Evolutionary conservation across 2,888 invertebrate genomes (phyloP).

Genomic region (Drosophila planitibia): DNA sequence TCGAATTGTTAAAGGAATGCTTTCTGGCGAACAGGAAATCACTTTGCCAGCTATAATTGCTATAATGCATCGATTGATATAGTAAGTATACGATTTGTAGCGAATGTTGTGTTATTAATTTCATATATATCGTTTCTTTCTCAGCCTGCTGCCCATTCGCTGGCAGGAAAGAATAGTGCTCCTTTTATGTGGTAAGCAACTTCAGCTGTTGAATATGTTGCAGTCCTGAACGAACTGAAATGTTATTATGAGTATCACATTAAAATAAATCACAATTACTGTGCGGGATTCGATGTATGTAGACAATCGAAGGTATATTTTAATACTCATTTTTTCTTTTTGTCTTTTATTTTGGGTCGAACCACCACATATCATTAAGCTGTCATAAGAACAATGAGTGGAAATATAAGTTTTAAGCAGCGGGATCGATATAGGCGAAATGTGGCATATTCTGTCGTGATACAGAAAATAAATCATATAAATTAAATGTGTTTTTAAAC

Average conservation of each 20-base stretch:
- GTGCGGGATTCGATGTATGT: background rate
- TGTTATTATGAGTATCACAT: too few relatives aligned
- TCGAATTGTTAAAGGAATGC: constrained; percentile 67
- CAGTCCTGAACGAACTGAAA: background rate
- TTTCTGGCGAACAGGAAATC: constrained; percentile 65
- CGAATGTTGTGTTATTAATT: background rate
- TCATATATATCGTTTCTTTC: background rate
- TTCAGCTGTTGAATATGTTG: constrained; percentile 2
- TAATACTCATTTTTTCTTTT: background rate
- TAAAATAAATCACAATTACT: background rate
- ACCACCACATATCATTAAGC: background rate
- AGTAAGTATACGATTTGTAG: constrained; percentile 38
- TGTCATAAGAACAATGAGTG: too few relatives aligned
- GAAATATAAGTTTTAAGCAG: background rate
- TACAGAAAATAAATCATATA: background rate
- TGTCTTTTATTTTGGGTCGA: background rate
- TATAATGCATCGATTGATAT: constrained; percentile 27
- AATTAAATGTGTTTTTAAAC: background rate
- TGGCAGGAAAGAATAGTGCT: constrained; percentile 41
- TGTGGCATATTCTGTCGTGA: background rate
- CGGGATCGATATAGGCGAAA: background rate
- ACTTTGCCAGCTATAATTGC: constrained; percentile 50
- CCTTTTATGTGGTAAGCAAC: background rate
- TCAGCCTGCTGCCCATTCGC: constrained; percentile 40
- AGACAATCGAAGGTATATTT: background rate